Evolutionary conservation across 2,888 invertebrate genomes (phyloP), one percentile per base, ranked within the genome.

Genomic region (Pseudoips prasinana): DNA sequence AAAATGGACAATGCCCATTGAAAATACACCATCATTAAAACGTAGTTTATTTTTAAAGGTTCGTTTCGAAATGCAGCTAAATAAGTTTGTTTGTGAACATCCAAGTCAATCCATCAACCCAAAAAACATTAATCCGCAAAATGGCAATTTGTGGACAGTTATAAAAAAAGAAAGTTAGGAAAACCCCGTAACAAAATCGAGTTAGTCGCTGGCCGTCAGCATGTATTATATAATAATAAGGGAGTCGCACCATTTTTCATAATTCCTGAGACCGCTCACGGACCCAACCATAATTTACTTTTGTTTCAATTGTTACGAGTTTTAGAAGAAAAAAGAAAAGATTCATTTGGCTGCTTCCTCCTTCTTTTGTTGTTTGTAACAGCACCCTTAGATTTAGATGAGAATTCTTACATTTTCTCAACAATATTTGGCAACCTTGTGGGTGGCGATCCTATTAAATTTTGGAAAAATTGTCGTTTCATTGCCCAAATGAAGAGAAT

Each of bases 301-400:
- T 85, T 82, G 82, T 86, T 85, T 82, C 84, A 85, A 85, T 86
- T 79, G 82, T 81, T 75, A 69, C 57, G 67, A 79, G 68, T 76
- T 74, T 69, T 55, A 59, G 68, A 64, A 65, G 57, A 63, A 65
- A 58, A 38, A 57, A 53, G 69, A 63, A 58, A 70, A 74, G 72
- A 83, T 81, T 81, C 79, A 76, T 81, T 75, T 63, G 48, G 59
- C 57, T 58, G 62, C 51, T 67, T 65, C 66, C 71, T 59, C 41
- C 52, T 39, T 55, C 58, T 64, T 66, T 73, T 72, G 66, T 68
- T 53, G 46, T 44, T 46, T 51, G 58, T 49, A 27, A 27, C 39
- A 59, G 46, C 42, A 42, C 57, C 58, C 55, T 44, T 39, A 51
- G 58, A 45, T 41, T 63, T 66, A 62, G 58, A 70, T 60, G 67